Evolutionary conservation across 2,797 vertebrate genomes (phyloP), one percentile per base, ranked within the genome.

Genomic region (Amazonetta brasiliensis): DNA sequence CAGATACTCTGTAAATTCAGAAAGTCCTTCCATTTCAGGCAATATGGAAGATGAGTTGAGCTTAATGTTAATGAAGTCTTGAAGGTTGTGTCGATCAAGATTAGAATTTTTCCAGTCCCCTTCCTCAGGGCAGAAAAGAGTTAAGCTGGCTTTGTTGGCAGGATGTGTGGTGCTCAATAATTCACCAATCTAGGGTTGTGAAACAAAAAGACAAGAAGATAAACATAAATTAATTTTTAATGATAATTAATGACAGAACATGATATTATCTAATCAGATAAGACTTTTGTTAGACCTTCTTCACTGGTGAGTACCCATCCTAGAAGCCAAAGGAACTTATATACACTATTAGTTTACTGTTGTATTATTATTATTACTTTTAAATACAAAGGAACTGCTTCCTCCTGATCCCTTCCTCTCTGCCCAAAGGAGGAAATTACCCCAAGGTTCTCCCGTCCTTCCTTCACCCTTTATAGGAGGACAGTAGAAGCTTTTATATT

Each of bases 91-190:
- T 98, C 99, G 99, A 95, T 99, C 99, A 87, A 99, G 97, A 96
- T 99, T 99, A 50, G 99, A 99, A 96, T 99, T 99, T 97, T 99
- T 99, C 99, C 99, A 99, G 75, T 99, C 99, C 1, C 99, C 99
- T 98, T 99, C 99, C 86, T 99, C 99, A 11, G 99, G 99, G 95
- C 99, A 99, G 94, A 98, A 99, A 31, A 99, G 98, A 37, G 99
- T 99, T 90, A 99, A 95, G 96, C 98, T 99, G 95, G 99, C 99
- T 98, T 99, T 99, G 97, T 99, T 99, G 95, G 98, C 99, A 94
- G 99, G 99, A 88, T 99, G 98, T 94, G 99, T 99, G 67, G 99
- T 99, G 95, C 99, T 99, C 96, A 99, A 97, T 95, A 99, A 97
- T 97, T 99, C 99, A 83, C 99, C 99, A 96, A 99, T 99, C 99